A percentile compares a stretch with the other conserved stretches of the same genome.
Conservation (phyloP, 2,113 vertebrate species). For the Dolichallabes microphthalmus region DNA sequence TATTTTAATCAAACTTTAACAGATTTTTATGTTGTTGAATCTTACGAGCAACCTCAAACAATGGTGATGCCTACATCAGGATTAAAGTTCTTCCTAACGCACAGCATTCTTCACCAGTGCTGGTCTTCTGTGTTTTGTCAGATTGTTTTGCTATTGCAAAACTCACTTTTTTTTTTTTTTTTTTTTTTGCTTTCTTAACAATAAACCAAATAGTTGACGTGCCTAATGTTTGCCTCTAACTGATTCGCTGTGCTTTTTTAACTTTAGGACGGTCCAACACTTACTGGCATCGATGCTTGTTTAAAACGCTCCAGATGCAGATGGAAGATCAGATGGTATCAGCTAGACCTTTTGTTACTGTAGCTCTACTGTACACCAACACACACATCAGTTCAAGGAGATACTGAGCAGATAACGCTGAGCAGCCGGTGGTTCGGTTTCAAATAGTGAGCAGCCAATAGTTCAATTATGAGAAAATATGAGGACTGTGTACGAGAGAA, state of each 20-base stretch:
- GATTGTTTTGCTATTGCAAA: constrained; percentile 16
- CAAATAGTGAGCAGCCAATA: constrained; percentile 4
- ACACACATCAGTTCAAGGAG: background rate
- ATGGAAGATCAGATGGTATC: constrained; percentile 23
- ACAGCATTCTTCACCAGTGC: constrained; percentile 1
- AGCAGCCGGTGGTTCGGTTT: background rate
- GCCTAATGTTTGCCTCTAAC: background rate
- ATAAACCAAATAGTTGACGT: constrained; percentile 19
- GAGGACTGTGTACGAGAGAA: background rate
- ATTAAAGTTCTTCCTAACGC: background rate
- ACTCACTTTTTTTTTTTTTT: constrained; percentile 7
- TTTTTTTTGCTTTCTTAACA: background rate
- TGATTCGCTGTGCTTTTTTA: constrained; percentile 21
- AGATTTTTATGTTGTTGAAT: background rate
- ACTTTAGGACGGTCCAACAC: constrained; percentile 20
- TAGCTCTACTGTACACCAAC: background rate
- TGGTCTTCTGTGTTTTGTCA: constrained; percentile 11
- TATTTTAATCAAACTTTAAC: background rate
- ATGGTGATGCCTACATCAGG: background rate
- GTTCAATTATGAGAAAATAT: constrained; percentile 27
- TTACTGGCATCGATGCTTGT: constrained; percentile 17
- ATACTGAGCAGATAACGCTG: background rate
- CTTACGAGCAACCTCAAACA: background rate
- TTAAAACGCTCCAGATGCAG: constrained; percentile 22
- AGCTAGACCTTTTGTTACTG: constrained; percentile 10